Evolutionary conservation across 2,888 invertebrate genomes (phyloP).

Genomic region (Xylota segnis): DNA sequence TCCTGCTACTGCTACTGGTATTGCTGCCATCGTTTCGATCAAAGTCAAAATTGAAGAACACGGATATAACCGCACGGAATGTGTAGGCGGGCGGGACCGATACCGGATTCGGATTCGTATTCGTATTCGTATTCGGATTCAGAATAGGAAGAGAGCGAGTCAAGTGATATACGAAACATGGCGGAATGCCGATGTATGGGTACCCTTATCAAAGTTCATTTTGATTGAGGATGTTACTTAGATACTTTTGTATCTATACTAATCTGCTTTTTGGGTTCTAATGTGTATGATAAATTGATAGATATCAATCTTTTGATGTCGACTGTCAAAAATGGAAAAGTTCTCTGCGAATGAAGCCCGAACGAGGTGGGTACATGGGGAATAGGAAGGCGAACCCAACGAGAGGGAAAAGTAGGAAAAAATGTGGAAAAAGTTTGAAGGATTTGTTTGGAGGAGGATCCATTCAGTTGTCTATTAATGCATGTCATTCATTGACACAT

Average conservation of each 20-base stretch:
- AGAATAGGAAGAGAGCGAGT: background rate
- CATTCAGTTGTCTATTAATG: constrained; percentile 65
- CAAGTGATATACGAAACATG: background rate
- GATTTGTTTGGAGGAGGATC: constrained; percentile 38
- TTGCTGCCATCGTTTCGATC: constrained; percentile 48
- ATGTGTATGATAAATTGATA: constrained; percentile 68
- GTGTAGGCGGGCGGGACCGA: background rate
- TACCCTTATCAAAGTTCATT: constrained; percentile 57
- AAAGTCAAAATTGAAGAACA: constrained; percentile 47
- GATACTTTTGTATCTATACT: constrained; percentile 51
- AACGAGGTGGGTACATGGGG: background rate
- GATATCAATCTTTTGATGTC: constrained; percentile 69
- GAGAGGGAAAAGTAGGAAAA: background rate
- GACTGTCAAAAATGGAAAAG: constrained; percentile 65
- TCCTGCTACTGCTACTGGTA: background rate
- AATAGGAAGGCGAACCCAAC: background rate
- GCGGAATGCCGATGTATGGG: constrained; percentile 5
- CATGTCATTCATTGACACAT: constrained; percentile 51
- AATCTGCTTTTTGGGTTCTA: constrained; percentile 49
- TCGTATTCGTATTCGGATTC: background rate
- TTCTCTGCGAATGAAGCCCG: constrained; percentile 39
- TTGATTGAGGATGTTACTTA: constrained; percentile 62
- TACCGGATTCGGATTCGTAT: constrained; percentile 1
- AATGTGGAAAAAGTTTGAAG: constrained; percentile 49
- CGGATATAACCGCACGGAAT: constrained; percentile 14